Evolutionary conservation across 2,113 vertebrate genomes (phyloP), one percentile per base, ranked within the genome.

Genomic region (Anguilla japonica): DNA sequence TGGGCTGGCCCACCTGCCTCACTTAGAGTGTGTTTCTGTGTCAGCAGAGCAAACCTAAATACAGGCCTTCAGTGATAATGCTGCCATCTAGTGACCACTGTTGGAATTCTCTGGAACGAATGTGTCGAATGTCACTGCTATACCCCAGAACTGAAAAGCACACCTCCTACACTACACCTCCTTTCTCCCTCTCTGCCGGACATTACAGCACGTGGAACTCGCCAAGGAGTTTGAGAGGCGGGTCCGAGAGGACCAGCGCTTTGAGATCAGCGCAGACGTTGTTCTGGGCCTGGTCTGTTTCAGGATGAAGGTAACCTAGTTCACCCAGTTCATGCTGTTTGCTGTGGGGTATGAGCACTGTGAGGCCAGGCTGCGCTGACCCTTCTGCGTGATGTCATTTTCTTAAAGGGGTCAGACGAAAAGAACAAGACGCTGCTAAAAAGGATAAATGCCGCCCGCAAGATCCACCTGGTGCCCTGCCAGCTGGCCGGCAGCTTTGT

Each of bases 241-340:
- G n/a, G 96, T 99, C 34, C 93, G 88, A 88, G 95, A 94, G 60
- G 98, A 99, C 85, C 92, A 96, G 53, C 95, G 96, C 84, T 99
- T 99, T 93, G 98, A 99, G 93, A 95, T 99, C 92, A 97, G 96
- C 57, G 95, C 96, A 0, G 95, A 97, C 39, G 98, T 99, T 82
- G 89, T 97, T 43, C 67, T 99, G 94, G 98, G 98, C 63, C 94
- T 99, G 29, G 97, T 99, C 85, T 99, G 98, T 90, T 99, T 99
- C 90, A 96, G 98, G 88, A 94, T 99, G n/a, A 99, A 98, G 98
- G 98, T 99, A 95, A 89, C 3, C 88, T 43, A 60, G 87, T n/a
- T 83, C 16, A 0, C 29, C 29, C 1, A 2, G 15, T 11, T 22
- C n/a, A 53, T 15, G 34, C 20, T 34, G 34, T 57, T 43, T 41